Conservation (phyloP, 2,888 invertebrate genomes). For the Leptopilina myrica region DNA sequence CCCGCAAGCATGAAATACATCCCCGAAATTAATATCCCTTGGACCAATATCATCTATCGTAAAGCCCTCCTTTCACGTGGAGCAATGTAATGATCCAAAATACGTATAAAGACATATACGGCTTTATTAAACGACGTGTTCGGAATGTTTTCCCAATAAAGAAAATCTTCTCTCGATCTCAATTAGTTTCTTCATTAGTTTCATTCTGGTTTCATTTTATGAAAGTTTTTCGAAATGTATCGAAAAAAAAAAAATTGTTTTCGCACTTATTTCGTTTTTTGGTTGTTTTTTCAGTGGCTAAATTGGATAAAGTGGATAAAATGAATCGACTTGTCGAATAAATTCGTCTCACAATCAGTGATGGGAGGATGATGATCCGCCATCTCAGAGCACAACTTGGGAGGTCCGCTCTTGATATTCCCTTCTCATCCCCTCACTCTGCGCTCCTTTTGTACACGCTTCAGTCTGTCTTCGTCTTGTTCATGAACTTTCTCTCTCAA, state of each 20-base stretch:
- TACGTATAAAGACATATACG: conserved; percentile 17
- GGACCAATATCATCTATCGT: conserved; percentile 72
- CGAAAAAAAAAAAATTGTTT: not conserved
- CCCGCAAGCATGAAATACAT: conserved; percentile 62
- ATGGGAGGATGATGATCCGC: conserved; percentile 76
- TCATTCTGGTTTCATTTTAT: too few relatives aligned
- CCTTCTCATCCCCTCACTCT: conserved; percentile 63
- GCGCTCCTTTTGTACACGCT: conserved; percentile 69
- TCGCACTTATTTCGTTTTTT: not conserved
- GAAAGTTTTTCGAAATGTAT: too few relatives aligned
- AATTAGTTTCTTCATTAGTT: conserved; percentile 20
- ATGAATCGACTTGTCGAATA: conserved; percentile 57
- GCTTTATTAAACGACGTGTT: conserved; percentile 63
- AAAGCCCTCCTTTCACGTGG: conserved; percentile 49
- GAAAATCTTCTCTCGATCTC: conserved; percentile 25
- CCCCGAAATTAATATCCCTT: conserved; percentile 75
- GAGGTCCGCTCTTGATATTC: conserved; percentile 77
- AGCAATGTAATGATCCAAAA: conserved; percentile 27
- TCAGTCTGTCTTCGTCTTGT: conserved; percentile 52
- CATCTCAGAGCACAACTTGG: conserved; percentile 76
- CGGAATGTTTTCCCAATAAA: conserved; percentile 46
- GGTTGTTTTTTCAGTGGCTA: conserved; percentile 8
- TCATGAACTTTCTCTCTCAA: conserved; percentile 49
- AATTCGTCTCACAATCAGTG: conserved; percentile 75
- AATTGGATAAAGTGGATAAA: conserved; percentile 57